These are phyloP conservation scores for Zaprionus davidi DNA, from an alignment of 1,140 invertebrate species.

Conservation along the genomic window DNA sequence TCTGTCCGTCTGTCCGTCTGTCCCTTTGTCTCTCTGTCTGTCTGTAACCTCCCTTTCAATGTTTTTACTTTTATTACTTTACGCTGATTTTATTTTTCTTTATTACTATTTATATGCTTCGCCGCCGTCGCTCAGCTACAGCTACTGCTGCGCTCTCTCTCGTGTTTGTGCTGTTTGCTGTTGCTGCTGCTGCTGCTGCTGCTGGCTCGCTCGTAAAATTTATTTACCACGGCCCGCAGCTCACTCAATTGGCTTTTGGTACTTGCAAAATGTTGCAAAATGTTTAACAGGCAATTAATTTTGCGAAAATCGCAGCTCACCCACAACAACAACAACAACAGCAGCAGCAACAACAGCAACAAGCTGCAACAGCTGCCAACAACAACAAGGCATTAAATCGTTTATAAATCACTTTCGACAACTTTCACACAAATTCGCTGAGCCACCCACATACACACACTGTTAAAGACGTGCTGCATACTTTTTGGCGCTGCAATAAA, in stretches of 20 bases:
- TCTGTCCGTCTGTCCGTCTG: neutral
- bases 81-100: conserved; percentile 65
- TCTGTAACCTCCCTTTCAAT: conserved; percentile 21
- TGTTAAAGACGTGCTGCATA: conserved; percentile 6
- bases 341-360: conserved; percentile 1
- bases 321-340: conserved; percentile 18
- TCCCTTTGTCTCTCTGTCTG: neutral
- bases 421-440: conserved; percentile 21
- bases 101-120: conserved; percentile 59
- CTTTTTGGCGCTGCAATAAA: conserved; percentile 36
- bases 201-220: conserved; percentile 26
- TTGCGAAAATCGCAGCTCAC: conserved; percentile 26
- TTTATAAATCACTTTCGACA: conserved; percentile 47
- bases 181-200: neutral
- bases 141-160: neutral
- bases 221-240: conserved; percentile 17
- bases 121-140: neutral
- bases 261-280: conserved; percentile 44
- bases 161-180: conserved; percentile 6
- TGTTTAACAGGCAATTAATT: conserved; percentile 66
- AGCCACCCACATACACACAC: neutral
- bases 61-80: conserved; percentile 70
- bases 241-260: conserved; percentile 40
- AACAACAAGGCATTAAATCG: conserved; percentile 41
- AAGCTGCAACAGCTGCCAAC: conserved; percentile 17